Base-by-base conservation (phyloP, 2,888 invertebrate genomes). In the Corbicula japonica region DNA sequence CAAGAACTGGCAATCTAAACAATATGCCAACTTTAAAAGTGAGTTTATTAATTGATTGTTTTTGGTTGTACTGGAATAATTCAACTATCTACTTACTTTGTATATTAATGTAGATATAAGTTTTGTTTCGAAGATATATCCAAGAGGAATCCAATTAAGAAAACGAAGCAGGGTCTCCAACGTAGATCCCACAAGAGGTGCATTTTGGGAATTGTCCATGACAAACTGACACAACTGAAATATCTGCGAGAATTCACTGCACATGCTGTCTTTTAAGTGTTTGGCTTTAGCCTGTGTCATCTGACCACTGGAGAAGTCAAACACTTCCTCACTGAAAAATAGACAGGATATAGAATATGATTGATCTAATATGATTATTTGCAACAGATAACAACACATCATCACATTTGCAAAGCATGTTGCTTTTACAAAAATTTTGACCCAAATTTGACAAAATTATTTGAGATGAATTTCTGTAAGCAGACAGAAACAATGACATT, bases 91-190 rank as follows among this genome's bases (percentile, higher is more conserved):
- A 80, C 81, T 74, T 89, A 94, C 94, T 94, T 98, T 99, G 93
- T 96, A 97, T 91, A 98, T 97, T 70, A 99, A 95, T 69, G 98
- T 98, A 89, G 96, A 96, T 90, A 99, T 98, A 71, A 99, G 95
- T 93, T 98, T 97, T 87, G 99, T 99, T 95, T 99, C 99, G 95
- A 99, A 99, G 93, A 99, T 99, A 94, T 99, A 99, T 15, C 99
- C 99, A 81, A 99, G 95, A n/a, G 99, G 99, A 92, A 99, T 99
- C 99, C 99, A 99, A 93, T 99, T 99, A 50, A 99, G 95, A 95
- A 99, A 99, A 93, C 98, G 95, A 87, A 99, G 95, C 72, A 99
- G 95, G 2, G 99, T 99, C 93, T 99, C 98, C 85, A 99, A 95
- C 0, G 99, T 99, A 3, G 98, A 97, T 90, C 97, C 97, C 72